These are phyloP conservation scores for Parapsyche elsis DNA, from an alignment of 1,140 invertebrate genomes.

Conservation along the genomic window DNA sequence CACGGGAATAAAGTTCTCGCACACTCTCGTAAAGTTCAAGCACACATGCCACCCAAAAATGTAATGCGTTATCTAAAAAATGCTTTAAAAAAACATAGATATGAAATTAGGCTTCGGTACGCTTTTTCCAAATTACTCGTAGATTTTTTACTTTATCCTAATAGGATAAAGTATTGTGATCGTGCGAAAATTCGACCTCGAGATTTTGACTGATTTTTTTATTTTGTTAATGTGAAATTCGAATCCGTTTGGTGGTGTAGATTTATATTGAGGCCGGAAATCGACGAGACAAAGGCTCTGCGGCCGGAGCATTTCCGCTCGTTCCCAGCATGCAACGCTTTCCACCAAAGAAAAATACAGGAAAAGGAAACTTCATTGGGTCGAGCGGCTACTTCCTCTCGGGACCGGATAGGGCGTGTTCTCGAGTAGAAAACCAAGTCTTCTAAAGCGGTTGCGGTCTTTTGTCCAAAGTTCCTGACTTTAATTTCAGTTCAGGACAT, in stretches of 20 bases:
- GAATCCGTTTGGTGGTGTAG: too few relatives aligned
- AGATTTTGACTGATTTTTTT: too few relatives aligned
- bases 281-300: too few relatives aligned
- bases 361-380: slow-evolving; percentile 42
- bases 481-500: neutral
- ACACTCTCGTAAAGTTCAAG: slow-evolving; percentile 1
- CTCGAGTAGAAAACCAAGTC: slow-evolving; percentile 2
- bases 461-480: neutral
- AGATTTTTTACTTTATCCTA: too few relatives aligned
- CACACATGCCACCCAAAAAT: neutral
- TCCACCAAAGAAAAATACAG: slow-evolving; percentile 41
- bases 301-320: too few relatives aligned
- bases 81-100: neutral
- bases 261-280: too few relatives aligned
- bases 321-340: neutral
- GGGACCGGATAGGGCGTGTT: neutral
- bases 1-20: neutral
- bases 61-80: slow-evolving; percentile 2
- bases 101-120: neutral
- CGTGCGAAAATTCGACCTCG: too few relatives aligned
- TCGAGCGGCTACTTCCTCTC: slow-evolving; percentile 11
- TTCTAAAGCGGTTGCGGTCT: neutral
- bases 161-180: too few relatives aligned
- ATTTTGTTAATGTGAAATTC: too few relatives aligned
- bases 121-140: neutral